Evolutionary conservation across 2,888 invertebrate genomes (phyloP).

Genomic region (Tachina grossa): DNA sequence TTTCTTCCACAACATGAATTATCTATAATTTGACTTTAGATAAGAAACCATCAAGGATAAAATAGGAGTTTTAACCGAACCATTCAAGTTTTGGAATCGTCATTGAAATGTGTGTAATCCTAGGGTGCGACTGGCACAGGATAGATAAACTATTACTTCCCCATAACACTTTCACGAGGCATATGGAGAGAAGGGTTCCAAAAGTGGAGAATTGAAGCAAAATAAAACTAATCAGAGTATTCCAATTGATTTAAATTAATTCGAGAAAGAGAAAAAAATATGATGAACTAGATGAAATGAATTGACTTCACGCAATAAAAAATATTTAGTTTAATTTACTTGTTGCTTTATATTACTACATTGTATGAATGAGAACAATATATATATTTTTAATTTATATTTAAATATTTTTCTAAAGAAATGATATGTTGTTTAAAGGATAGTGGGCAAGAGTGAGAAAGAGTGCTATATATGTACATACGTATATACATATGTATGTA

Average conservation of each 20-base stretch:
- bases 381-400: constrained; percentile 63
- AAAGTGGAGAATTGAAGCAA: constrained; percentile 1
- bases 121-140: no score
- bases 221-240: not conserved
- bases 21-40: no score
- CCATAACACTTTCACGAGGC: constrained; percentile 65
- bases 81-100: no score
- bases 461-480: constrained; percentile 14
- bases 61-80: no score
- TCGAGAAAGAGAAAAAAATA: not conserved
- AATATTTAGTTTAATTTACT: constrained; percentile 11
- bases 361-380: constrained; percentile 62
- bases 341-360: constrained; percentile 54
- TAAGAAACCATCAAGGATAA: no score
- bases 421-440: constrained; percentile 68
- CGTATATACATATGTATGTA: not conserved
- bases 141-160: constrained; percentile 17
- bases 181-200: constrained; percentile 15
- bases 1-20: no score
- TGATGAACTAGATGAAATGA: constrained; percentile 13
- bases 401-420: constrained; percentile 71
- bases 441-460: constrained; percentile 19
- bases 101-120: no score
- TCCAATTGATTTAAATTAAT: not conserved
- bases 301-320: constrained; percentile 20